Conservation (phyloP, 2,113 vertebrate genomes). For the Scalopus aquaticus region DNA sequence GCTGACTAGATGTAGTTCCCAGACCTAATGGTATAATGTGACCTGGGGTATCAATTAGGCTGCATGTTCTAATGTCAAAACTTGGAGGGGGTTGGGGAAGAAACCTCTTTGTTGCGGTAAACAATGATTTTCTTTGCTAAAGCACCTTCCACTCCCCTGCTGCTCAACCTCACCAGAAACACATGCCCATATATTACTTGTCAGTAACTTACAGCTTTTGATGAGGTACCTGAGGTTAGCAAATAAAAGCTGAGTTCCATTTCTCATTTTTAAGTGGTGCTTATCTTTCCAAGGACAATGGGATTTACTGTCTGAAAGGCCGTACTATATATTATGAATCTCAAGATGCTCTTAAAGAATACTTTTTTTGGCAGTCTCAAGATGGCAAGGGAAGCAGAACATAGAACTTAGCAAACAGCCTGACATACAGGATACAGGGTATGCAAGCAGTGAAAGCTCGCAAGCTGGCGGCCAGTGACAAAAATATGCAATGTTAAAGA, state of each 20-base stretch:
- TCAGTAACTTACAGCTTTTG: conserved; percentile 65
- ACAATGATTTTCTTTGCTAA: conserved; percentile 15
- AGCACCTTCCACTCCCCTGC: background rate
- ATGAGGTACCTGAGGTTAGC: conserved; percentile 74
- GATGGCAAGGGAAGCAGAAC: background rate
- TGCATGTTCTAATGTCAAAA: background rate
- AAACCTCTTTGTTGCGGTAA: background rate
- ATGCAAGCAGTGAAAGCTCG: background rate
- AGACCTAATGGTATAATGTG: background rate
- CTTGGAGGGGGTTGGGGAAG: background rate
- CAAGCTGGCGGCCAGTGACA: background rate
- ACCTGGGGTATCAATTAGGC: background rate
- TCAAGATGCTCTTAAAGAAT: conserved; percentile 50
- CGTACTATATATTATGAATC: conserved; percentile 37
- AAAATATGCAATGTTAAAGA: background rate
- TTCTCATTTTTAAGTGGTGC: conserved; percentile 70
- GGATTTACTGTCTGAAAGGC: conserved; percentile 72
- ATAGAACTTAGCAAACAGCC: background rate
- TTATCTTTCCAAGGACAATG: conserved; percentile 65
- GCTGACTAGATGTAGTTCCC: background rate
- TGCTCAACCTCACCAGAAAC: conserved; percentile 53
- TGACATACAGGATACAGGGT: background rate
- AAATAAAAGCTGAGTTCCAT: conserved; percentile 64
- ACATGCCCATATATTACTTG: conserved; percentile 37
- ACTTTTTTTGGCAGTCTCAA: background rate